These are phyloP conservation scores for Crotalus helleri DNA, from an alignment of 2,113 vertebrate species.

Conservation along the genomic window DNA sequence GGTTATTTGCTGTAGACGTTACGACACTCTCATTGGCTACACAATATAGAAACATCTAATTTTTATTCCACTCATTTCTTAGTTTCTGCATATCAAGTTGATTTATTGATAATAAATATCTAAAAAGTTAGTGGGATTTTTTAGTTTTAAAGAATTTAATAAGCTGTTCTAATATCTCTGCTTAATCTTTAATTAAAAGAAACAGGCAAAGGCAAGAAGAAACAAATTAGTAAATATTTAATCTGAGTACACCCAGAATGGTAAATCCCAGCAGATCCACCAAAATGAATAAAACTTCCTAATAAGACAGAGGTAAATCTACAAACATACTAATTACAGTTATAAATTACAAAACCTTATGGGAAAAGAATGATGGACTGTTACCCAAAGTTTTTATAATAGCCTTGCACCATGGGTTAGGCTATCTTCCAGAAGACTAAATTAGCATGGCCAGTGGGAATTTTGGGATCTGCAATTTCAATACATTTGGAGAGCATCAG, in stretches of 20 bases:
- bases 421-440: neutral
- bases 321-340: neutral
- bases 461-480: neutral
- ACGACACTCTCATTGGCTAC: neutral
- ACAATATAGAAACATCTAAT: neutral
- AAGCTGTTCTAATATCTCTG: neutral
- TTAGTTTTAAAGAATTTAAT: neutral
- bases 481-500: neutral
- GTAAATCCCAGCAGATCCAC: conserved; percentile 23
- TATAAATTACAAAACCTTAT: neutral
- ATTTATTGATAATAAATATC: neutral
- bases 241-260: conserved; percentile 19
- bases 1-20: neutral
- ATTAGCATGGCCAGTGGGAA: neutral
- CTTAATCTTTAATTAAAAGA: conserved; percentile 54
- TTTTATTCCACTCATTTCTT: neutral
- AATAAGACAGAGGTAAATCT: neutral
- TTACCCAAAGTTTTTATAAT: neutral
- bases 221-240: conserved; percentile 33
- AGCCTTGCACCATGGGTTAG: neutral
- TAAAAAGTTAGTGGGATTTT: neutral
- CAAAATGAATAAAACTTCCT: conserved; percentile 31
- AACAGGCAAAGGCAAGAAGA: neutral
- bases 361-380: neutral
- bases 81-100: neutral